phyloP scores from a whole-genome alignment of 2,113 vertebrate species.

The Takifugu flavidus region DNA sequence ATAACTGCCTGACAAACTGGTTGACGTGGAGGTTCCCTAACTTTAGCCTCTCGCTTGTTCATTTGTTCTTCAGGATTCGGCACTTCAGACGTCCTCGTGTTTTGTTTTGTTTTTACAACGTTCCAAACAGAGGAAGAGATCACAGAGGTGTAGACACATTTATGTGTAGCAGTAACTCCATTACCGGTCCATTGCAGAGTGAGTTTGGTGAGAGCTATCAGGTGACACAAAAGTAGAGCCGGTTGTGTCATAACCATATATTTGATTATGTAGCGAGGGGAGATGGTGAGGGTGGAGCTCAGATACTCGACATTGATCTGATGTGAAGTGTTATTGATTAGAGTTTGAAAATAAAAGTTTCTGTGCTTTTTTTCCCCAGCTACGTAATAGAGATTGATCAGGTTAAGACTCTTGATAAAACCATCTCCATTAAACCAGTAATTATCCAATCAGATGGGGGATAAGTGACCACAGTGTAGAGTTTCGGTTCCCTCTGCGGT shows the following conservation, averaged over 20 bases:
- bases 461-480: slow-evolving; percentile 45
- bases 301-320: slow-evolving; percentile 28
- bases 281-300: slow-evolving; percentile 15
- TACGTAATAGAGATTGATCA: slow-evolving; percentile 13
- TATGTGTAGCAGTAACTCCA: slow-evolving; percentile 46
- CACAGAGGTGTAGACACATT: slow-evolving; percentile 1
- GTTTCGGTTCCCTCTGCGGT: slow-evolving; percentile 44
- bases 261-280: not conserved
- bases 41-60: no score
- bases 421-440: slow-evolving; percentile 18
- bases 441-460: slow-evolving; percentile 45
- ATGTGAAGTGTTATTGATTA: slow-evolving; percentile 14
- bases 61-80: no score
- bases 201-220: slow-evolving; percentile 48
- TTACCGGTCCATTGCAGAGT: slow-evolving; percentile 55
- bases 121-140: slow-evolving; percentile 1
- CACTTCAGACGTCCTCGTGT: no score
- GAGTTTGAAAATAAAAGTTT: slow-evolving; percentile 21
- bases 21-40: no score
- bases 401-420: slow-evolving; percentile 13
- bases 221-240: slow-evolving; percentile 62
- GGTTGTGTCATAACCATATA: not conserved
- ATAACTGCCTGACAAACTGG: no score
- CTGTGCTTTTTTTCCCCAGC: slow-evolving; percentile 12
- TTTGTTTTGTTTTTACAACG: not conserved